Evolutionary conservation across 2,113 vertebrate species (phyloP).

Genomic region (Irena cyanogastra): DNA sequence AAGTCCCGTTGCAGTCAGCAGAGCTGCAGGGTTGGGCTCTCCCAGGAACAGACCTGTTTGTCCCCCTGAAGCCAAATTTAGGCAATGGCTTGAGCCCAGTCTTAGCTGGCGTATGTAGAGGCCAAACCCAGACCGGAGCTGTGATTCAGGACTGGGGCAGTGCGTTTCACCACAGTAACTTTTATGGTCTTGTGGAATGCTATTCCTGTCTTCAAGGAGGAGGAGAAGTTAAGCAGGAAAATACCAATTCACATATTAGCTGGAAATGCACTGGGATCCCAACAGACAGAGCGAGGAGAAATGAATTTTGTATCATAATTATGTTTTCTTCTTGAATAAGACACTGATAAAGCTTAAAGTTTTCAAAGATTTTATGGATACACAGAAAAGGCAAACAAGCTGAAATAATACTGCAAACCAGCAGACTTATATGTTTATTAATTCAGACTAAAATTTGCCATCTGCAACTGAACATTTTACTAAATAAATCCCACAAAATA

Average conservation of each 20-base stretch:
- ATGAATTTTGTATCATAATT: background rate
- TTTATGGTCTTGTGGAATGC: background rate
- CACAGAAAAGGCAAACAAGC: constrained; percentile 5
- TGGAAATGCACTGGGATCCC: background rate
- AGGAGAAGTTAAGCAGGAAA: background rate
- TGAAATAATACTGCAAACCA: constrained; percentile 43
- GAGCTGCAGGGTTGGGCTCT: background rate
- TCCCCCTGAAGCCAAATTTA: background rate
- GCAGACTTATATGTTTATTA: constrained; percentile 26
- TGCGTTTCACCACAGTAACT: background rate
- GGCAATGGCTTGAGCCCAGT: background rate
- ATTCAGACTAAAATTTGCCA: constrained; percentile 36
- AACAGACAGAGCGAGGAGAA: background rate
- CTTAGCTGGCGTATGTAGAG: background rate
- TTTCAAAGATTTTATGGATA: constrained; percentile 6
- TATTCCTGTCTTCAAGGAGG: background rate
- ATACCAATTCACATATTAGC: background rate
- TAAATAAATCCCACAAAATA: constrained; percentile 25
- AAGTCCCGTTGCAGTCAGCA: background rate
- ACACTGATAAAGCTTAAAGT: background rate
- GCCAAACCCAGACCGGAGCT: background rate
- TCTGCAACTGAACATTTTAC: background rate
- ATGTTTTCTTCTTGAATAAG: background rate
- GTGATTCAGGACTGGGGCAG: background rate
- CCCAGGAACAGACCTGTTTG: background rate